Conservation (phyloP, 2,888 invertebrate genomes). For the Agrilus biguttatus region DNA sequence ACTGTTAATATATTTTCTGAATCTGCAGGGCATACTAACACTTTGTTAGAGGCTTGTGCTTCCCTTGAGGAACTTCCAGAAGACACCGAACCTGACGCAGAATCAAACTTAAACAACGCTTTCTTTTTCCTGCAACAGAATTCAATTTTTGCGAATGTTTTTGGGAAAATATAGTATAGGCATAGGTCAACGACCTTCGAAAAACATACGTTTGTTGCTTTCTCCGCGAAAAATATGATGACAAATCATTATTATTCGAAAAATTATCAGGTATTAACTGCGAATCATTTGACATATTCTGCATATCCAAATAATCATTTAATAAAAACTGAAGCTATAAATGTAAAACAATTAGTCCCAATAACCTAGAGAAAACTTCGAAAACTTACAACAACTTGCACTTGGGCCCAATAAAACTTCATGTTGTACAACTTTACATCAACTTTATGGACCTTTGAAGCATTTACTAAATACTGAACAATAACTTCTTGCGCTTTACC, state of each 20-base stretch:
- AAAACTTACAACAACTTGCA: constrained; percentile 70
- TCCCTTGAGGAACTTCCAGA: constrained; percentile 23
- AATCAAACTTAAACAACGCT: constrained; percentile 56
- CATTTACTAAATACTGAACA: constrained; percentile 45
- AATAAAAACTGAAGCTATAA: constrained; percentile 68
- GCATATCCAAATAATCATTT: constrained; percentile 77
- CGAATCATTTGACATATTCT: constrained; percentile 54
- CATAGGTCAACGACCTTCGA: neutral
- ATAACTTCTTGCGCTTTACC: constrained; percentile 61
- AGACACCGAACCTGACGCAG: constrained; percentile 33
- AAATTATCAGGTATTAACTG: constrained; percentile 27
- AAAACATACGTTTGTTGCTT: constrained; percentile 29
- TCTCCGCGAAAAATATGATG: constrained; percentile 37
- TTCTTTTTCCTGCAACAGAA: constrained; percentile 35
- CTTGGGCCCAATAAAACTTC: constrained; percentile 77
- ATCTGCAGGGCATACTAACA: constrained; percentile 63
- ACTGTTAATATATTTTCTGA: constrained; percentile 61
- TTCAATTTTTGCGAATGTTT: neutral
- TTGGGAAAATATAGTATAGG: too few relatives aligned
- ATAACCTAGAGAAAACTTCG: neutral
- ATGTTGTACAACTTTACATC: constrained; percentile 48
- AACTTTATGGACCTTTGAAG: constrained; percentile 42
- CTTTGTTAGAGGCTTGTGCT: constrained; percentile 30
- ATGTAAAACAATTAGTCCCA: constrained; percentile 7
- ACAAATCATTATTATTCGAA: constrained; percentile 36